Evolutionary conservation across 2,797 vertebrate genomes (phyloP).

Genomic region (Epinephelus awoara): DNA sequence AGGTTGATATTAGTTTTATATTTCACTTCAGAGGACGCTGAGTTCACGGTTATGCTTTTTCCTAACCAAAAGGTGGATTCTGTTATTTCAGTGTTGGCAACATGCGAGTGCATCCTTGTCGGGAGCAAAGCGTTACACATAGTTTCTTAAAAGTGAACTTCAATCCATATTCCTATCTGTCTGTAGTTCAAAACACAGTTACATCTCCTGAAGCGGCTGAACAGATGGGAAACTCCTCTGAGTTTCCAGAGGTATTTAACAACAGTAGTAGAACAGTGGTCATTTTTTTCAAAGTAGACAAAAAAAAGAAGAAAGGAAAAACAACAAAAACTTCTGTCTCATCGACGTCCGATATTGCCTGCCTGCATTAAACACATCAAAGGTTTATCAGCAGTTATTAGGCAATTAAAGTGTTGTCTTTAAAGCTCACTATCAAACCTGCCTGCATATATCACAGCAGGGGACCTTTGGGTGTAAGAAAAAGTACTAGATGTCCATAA

Average conservation of each 20-base stretch:
- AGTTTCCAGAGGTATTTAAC: neutral
- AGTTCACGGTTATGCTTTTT: conserved; percentile 2
- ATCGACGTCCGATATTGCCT: neutral
- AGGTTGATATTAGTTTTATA: conserved; percentile 19
- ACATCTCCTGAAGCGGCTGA: neutral
- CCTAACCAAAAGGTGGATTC: neutral
- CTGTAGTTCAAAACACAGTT: neutral
- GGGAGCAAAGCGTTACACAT: neutral
- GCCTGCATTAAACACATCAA: neutral
- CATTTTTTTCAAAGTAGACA: neutral
- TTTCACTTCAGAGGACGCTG: conserved; percentile 20
- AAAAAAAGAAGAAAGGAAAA: too few relatives aligned
- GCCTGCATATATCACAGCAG: conserved; percentile 33
- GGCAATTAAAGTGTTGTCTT: conserved; percentile 29
- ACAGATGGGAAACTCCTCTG: neutral
- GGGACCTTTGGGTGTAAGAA: conserved; percentile 32
- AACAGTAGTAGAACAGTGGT: neutral
- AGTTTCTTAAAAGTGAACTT: neutral
- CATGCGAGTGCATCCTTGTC: neutral
- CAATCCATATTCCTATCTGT: neutral
- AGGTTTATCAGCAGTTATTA: conserved; percentile 18
- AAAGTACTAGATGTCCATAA: conserved; percentile 44
- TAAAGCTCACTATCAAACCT: conserved; percentile 38
- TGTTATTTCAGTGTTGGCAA: conserved; percentile 11
- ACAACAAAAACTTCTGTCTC: neutral